phyloP scores from a whole-genome alignment of 2,113 vertebrate species.

The Sapayoa aenigma region DNA sequence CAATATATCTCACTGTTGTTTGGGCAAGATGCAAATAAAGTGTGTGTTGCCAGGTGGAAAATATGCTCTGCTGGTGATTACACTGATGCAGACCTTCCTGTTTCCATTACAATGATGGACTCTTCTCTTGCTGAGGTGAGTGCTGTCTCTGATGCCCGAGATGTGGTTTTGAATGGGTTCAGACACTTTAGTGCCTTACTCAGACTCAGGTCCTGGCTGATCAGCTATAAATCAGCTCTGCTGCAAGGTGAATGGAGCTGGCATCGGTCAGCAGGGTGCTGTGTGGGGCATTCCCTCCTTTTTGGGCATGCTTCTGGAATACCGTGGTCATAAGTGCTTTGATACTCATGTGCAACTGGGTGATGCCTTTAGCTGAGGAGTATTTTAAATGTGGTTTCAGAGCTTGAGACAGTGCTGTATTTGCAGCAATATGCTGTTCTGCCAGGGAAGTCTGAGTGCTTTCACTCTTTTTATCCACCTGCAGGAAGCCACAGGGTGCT shows the following conservation, averaged over 20 bases:
- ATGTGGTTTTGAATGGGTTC: not conserved
- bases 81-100: conserved; percentile 14
- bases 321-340: not conserved
- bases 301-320: not conserved
- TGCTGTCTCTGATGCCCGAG: not conserved
- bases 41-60: conserved; percentile 66
- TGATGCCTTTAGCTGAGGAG: not conserved
- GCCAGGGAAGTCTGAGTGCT: not conserved
- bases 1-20: not conserved
- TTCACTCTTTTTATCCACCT: not conserved
- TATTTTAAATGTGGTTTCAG: not conserved
- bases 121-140: conserved; percentile 74
- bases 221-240: not conserved
- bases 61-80: not conserved
- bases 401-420: not conserved
- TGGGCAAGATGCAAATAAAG: conserved; percentile 32
- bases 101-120: conserved; percentile 59
- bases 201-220: not conserved
- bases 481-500: not conserved
- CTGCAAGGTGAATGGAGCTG: not conserved
- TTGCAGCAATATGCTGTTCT: not conserved
- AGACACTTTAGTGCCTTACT: not conserved
- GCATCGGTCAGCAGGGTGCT: not conserved
- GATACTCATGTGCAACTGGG: not conserved
- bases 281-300: not conserved